phyloP scores from a whole-genome alignment of 2,888 invertebrate species.

The Noctuana brunneofusca region DNA sequence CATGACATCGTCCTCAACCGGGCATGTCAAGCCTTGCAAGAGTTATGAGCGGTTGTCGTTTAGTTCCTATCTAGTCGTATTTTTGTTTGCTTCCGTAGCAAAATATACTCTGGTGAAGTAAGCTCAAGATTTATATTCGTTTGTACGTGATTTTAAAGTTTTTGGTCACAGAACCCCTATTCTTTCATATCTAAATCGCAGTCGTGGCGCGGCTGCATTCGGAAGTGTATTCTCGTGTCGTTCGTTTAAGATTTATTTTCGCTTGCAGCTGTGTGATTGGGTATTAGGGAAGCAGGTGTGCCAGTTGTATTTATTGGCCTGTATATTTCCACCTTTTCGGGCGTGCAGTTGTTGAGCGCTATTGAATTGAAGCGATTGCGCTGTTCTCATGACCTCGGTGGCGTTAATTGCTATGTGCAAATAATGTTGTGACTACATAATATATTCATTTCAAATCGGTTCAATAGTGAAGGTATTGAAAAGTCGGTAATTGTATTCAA shows the following conservation, averaged over 20 bases:
- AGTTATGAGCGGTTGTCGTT: conserved; percentile 34
- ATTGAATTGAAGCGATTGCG: conserved; percentile 31
- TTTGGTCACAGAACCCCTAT: conserved; percentile 6
- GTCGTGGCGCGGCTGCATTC: not conserved
- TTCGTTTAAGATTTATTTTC: conserved; percentile 25
- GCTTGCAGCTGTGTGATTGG: conserved; percentile 7
- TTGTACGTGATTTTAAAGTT: conserved; percentile 10
- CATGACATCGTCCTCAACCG: conserved; percentile 31
- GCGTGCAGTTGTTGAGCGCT: conserved; percentile 27
- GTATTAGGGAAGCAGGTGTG: conserved; percentile 44
- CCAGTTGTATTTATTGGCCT: conserved; percentile 43
- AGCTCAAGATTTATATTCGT: conserved; percentile 21
- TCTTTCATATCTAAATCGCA: conserved; percentile 19
- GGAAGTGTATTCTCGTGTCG: conserved; percentile 16
- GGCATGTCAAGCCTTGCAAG: conserved; percentile 28
- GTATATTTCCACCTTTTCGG: conserved; percentile 42
- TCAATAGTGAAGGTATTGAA: too few relatives aligned
- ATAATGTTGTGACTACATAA: not conserved
- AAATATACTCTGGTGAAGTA: not conserved
- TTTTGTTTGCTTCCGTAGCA: conserved; percentile 9
- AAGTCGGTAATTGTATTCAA: too few relatives aligned
- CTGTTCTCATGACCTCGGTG: conserved; percentile 21
- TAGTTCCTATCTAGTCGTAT: conserved; percentile 29
- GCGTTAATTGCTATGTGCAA: conserved; percentile 18
- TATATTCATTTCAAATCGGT: not conserved